Percentiles rank a stretch among this genome's conserved stretches.
These are phyloP conservation scores for Prionace glauca DNA, from an alignment of 2,797 vertebrate species.

Conservation along the genomic window DNA sequence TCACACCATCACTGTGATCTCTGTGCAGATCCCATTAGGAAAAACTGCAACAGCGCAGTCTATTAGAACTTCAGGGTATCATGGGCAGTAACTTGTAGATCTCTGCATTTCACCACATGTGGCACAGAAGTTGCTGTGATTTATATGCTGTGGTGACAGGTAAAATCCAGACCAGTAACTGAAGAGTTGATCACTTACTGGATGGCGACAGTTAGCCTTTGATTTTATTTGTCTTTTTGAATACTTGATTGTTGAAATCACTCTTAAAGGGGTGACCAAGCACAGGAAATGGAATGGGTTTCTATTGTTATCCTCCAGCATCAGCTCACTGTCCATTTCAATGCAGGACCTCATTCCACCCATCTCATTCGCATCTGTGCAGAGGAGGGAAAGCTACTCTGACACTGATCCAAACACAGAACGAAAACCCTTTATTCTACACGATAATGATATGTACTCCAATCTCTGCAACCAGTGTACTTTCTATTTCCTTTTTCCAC, in stretches of 20 bases:
- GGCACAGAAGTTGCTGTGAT: too few species aligned
- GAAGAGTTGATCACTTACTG: neutral
- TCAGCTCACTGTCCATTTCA: neutral
- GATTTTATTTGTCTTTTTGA: conserved; percentile 9
- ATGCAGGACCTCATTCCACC: neutral
- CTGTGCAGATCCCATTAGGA: too few species aligned
- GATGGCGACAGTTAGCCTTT: neutral
- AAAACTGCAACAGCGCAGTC: too few species aligned
- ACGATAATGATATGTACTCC: neutral
- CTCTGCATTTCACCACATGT: too few species aligned
- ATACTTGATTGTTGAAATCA: too few species aligned
- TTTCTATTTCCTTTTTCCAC: neutral
- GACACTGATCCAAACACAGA: neutral
- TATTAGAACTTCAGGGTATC: too few species aligned
- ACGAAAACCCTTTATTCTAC: neutral
- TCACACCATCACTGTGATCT: too few species aligned
- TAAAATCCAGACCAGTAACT: neutral
- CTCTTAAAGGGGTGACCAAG: neutral
- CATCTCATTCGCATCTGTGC: neutral
- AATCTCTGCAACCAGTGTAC: neutral
- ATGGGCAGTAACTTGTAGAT: too few species aligned
- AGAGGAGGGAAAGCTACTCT: neutral
- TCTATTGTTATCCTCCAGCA: neutral
- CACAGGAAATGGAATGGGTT: neutral
- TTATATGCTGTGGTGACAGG: too few species aligned